phyloP scores from a whole-genome alignment of 2,797 vertebrate genomes.

The Cyprinodon diabolis region DNA sequence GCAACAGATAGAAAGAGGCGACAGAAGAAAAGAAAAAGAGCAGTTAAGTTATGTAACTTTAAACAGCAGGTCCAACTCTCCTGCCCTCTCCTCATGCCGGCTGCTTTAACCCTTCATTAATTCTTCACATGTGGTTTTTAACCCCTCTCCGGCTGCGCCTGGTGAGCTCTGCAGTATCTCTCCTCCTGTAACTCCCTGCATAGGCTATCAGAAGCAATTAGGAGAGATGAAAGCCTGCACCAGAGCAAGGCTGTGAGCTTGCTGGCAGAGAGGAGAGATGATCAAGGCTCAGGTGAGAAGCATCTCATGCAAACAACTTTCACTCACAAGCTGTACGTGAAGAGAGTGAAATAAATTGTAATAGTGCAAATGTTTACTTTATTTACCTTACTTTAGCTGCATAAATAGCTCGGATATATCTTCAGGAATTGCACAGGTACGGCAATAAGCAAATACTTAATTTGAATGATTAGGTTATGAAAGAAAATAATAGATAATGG shows the following conservation, averaged over 20 bases:
- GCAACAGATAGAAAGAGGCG: slow-evolving; percentile 32
- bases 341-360: slow-evolving; percentile 21
- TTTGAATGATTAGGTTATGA: slow-evolving; percentile 35
- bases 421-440: slow-evolving; percentile 14
- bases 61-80: slow-evolving; percentile 15
- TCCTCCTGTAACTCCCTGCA: slow-evolving; percentile 36
- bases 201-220: slow-evolving; percentile 73
- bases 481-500: slow-evolving; percentile 40
- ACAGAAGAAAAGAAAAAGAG: slow-evolving; percentile 27
- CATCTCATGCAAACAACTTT: slow-evolving; percentile 67
- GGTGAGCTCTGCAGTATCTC: slow-evolving; percentile 15
- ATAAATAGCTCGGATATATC: slow-evolving; percentile 30
- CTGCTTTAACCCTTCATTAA: slow-evolving; percentile 70
- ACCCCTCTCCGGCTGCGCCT: slow-evolving; percentile 31
- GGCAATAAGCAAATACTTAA: slow-evolving; percentile 33
- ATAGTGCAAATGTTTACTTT: slow-evolving; percentile 1
- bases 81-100: slow-evolving; percentile 47
- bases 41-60: slow-evolving; percentile 21
- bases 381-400: not conserved
- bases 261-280: slow-evolving; percentile 46
- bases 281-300: slow-evolving; percentile 67
- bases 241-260: slow-evolving; percentile 35
- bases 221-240: slow-evolving; percentile 66
- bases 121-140: slow-evolving; percentile 46
- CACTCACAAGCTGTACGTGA: slow-evolving; percentile 35